These are phyloP conservation scores for Operophtera brumata DNA, from an alignment of 2,888 invertebrate species.

Conservation along the genomic window DNA sequence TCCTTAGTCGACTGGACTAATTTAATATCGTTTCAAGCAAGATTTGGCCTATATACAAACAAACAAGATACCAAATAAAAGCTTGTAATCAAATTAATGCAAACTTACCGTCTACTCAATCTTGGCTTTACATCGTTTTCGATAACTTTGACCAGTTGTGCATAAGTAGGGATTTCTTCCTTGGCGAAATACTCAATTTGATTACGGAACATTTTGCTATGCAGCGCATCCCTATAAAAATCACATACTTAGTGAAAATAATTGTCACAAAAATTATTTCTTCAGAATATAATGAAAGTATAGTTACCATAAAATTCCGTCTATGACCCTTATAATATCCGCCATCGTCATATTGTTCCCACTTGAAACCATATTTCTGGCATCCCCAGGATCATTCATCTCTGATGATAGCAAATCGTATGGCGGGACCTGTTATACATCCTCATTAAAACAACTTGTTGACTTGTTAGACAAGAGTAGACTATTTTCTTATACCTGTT, in stretches of 20 bases:
- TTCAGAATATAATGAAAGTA: background rate
- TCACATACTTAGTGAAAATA: background rate
- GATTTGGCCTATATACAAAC: background rate
- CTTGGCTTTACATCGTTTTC: slow-evolving; percentile 47
- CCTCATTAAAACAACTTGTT: background rate
- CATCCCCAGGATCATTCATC: slow-evolving; percentile 36
- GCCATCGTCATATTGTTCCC: slow-evolving; percentile 59
- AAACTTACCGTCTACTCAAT: slow-evolving; percentile 60
- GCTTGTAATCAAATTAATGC: too few relatives aligned
- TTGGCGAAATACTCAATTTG: slow-evolving; percentile 64
- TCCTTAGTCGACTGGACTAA: too few relatives aligned
- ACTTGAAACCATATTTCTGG: slow-evolving; percentile 34
- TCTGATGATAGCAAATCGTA: slow-evolving; percentile 65
- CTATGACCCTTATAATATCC: slow-evolving; percentile 65
- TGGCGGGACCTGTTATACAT: slow-evolving; percentile 57
- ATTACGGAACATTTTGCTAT: slow-evolving; percentile 68
- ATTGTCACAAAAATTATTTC: background rate
- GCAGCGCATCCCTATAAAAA: slow-evolving; percentile 64
- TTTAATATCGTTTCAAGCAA: too few relatives aligned
- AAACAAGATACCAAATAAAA: background rate
- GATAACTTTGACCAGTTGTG: slow-evolving; percentile 50
- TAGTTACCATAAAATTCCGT: slow-evolving; percentile 61
- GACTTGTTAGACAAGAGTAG: background rate
- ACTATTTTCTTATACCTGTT: slow-evolving; percentile 49
- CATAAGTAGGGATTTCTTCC: slow-evolving; percentile 67